Evolutionary conservation across 1,140 invertebrate species (phyloP), one percentile per base, ranked within the genome.

Genomic region (Ctenoplectra terminalis): DNA sequence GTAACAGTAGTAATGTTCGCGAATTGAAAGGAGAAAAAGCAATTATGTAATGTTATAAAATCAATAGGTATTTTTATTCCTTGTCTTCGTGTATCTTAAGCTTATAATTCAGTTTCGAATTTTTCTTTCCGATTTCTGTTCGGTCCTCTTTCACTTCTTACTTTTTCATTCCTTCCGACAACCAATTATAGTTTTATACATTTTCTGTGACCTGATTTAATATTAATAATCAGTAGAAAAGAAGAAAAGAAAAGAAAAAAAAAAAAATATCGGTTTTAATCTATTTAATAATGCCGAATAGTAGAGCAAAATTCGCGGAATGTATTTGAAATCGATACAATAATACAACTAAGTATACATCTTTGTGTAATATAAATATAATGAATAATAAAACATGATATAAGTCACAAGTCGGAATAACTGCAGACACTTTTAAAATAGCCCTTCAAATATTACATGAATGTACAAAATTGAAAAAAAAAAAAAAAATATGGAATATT

Each of bases 321-420:
- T 90, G 87, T 90, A 90, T 90, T 89, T 89, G 86, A 81, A 82
- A 85, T 88, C 75, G 79, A 90, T 86, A 87, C 85, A 90, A 90
- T 83, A 88, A 86, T 91, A 90, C 85, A 83, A 87, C 84, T 91
- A 91, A 90, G 83, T 90, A 91, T 91, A 90, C 88, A 91, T 90
- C 87, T 91, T 91, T 90, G 90, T 91, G 90, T 91, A 91, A 91
- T 90, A 91, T 90, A 91, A 91, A 91, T 90, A 91, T 90, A 84
- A 90, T 86, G 85, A 91, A 88, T 88, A 90, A 91, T 86, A 90
- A 91, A 89, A 89, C 71, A 88, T 81, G 79, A 86, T 90, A 85
- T 82, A 86, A 86, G 73, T 88, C 83, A 75, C 70, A 84, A 81
- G 34, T 70, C 52, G 43, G 54, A 58, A 58, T 81, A 58, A 78